Percentiles rank a stretch among this genome's conserved stretches.
phyloP scores from a whole-genome alignment of 2,888 invertebrate genomes.

The Beris chalybata region DNA sequence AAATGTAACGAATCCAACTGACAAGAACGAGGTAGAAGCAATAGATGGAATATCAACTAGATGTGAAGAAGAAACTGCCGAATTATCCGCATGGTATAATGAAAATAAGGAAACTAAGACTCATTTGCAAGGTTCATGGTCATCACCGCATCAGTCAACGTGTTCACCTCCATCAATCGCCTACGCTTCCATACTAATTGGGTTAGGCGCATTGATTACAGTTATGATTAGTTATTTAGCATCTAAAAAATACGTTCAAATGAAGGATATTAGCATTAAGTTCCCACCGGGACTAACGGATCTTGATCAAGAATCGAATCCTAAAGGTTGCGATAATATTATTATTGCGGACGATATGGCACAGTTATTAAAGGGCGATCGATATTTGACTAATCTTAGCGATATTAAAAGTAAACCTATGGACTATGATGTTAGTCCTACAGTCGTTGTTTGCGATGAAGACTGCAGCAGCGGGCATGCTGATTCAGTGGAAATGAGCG shows the following conservation, averaged over 20 bases:
- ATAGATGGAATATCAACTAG: not conserved
- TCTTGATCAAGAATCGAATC: constrained; percentile 46
- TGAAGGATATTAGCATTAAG: constrained; percentile 50
- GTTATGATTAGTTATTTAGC: constrained; percentile 40
- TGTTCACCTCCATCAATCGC: constrained; percentile 3
- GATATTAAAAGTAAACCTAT: constrained; percentile 38
- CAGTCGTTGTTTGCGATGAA: constrained; percentile 36
- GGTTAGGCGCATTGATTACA: no score
- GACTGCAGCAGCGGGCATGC: constrained; percentile 38
- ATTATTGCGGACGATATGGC: constrained; percentile 36
- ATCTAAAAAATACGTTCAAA: constrained; percentile 48
- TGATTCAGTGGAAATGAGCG: constrained; percentile 44
- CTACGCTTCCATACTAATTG: no score
- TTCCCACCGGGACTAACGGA: constrained; percentile 49
- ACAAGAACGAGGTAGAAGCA: not conserved
- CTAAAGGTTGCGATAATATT: constrained; percentile 42
- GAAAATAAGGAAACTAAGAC: constrained; percentile 5
- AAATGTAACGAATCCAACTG: constrained; percentile 32
- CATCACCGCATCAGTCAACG: constrained; percentile 12
- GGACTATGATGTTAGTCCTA: constrained; percentile 37
- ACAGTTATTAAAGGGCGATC: constrained; percentile 41
- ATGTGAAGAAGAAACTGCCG: constrained; percentile 14
- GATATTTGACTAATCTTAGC: constrained; percentile 39
- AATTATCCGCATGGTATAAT: not conserved
- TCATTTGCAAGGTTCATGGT: constrained; percentile 36